Percentiles rank a stretch among this genome's conserved stretches.
phyloP scores from a whole-genome alignment of 1,140 invertebrate species.

The Platyura marginata region DNA sequence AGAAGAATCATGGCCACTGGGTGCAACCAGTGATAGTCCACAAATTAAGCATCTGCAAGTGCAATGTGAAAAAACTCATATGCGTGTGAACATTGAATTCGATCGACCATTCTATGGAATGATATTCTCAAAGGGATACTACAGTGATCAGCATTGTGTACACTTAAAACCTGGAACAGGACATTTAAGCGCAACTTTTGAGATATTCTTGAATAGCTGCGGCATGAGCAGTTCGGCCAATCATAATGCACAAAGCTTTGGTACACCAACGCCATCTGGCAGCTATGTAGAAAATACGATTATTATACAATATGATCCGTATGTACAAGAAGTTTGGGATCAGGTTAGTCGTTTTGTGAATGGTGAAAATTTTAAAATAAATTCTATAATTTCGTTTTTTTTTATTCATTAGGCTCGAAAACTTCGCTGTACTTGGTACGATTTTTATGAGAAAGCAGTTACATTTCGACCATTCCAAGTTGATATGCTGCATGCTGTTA shows the following conservation, averaged over 20 bases:
- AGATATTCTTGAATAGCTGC: slow-evolving; percentile 79
- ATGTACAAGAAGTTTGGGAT: slow-evolving; percentile 84
- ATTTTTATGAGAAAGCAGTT: slow-evolving; percentile 87
- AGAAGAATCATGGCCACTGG: slow-evolving; percentile 58
- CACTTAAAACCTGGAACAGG: slow-evolving; percentile 79
- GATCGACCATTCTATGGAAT: slow-evolving; percentile 89
- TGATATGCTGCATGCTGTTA: slow-evolving; percentile 84
- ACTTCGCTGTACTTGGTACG: slow-evolving; percentile 83
- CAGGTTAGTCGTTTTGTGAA: slow-evolving; percentile 24
- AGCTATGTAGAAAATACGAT: slow-evolving; percentile 90
- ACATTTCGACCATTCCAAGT: slow-evolving; percentile 87
- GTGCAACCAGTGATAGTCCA: slow-evolving; percentile 55
- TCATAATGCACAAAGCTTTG: slow-evolving; percentile 58
- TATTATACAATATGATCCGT: slow-evolving; percentile 87
- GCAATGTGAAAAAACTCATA: slow-evolving; percentile 88
- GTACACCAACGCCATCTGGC: slow-evolving; percentile 68
- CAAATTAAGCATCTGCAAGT: slow-evolving; percentile 85
- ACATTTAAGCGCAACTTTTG: slow-evolving; percentile 74
- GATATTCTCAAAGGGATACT: slow-evolving; percentile 87
- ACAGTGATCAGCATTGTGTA: slow-evolving; percentile 78
- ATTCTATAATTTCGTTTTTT: slow-evolving; percentile 21
- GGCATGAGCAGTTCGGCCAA: slow-evolving; percentile 78
- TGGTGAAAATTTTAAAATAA: background rate
- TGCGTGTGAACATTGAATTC: slow-evolving; percentile 88
- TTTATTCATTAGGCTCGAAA: slow-evolving; percentile 37